Conservation (phyloP, 2,888 invertebrate species). For the Drosophila putrida region DNA sequence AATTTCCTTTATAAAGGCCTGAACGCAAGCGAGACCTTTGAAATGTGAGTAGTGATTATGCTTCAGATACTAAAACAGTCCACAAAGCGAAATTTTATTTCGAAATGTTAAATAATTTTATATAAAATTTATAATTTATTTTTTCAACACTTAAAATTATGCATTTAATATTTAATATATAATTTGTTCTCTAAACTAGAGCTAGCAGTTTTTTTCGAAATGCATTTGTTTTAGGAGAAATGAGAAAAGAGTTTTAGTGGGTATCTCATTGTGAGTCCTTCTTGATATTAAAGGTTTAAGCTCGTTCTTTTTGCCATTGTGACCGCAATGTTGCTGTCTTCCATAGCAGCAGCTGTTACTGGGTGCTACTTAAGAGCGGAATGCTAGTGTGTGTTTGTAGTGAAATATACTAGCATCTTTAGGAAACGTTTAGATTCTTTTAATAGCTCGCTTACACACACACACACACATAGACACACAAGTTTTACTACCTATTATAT, state of each 20-base stretch:
- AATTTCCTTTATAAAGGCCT: too few relatives aligned
- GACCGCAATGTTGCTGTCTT: constrained; percentile 29
- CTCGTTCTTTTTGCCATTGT: constrained; percentile 13
- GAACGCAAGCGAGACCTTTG: too few relatives aligned
- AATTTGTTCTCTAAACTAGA: too few relatives aligned
- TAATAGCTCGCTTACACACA: constrained; percentile 61
- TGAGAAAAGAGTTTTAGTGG: not conserved
- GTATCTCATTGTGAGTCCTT: constrained; percentile 1
- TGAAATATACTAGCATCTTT: constrained; percentile 73
- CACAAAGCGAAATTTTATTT: too few relatives aligned
- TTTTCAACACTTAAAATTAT: too few relatives aligned
- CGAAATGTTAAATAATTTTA: too few relatives aligned
- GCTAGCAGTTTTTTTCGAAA: not conserved
- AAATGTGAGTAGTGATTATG: too few relatives aligned
- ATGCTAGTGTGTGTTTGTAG: constrained; percentile 28
- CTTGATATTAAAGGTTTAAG: not conserved
- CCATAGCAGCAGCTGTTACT: constrained; percentile 64
- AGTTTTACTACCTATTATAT: constrained; percentile 20
- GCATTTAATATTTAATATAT: too few relatives aligned
- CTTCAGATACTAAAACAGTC: too few relatives aligned
- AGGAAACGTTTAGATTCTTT: constrained; percentile 77
- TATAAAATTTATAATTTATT: too few relatives aligned
- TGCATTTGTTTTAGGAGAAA: not conserved
- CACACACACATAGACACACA: constrained; percentile 26
- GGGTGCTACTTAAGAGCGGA: constrained; percentile 59